Conservation (phyloP, 2,888 invertebrate species). For the Eurois occulta region DNA sequence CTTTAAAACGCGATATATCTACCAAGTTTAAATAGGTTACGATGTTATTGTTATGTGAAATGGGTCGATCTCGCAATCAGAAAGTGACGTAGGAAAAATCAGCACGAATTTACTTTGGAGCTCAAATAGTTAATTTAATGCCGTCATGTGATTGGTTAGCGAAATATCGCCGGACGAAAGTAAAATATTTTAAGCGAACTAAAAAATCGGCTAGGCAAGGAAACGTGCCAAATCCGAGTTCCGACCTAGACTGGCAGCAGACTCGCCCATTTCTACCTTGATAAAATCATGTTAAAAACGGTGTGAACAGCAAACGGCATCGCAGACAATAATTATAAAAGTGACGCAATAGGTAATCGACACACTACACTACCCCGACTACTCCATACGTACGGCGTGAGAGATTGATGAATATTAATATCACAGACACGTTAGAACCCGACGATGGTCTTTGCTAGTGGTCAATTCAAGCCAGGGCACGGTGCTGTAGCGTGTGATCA, state of each 20-base stretch:
- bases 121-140: constrained; percentile 37
- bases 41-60: constrained; percentile 64
- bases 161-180: constrained; percentile 11
- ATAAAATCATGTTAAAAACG: constrained; percentile 66
- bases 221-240: constrained; percentile 71
- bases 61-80: constrained; percentile 52
- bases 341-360: constrained; percentile 72
- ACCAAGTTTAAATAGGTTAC: constrained; percentile 60
- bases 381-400: constrained; percentile 47
- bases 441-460: constrained; percentile 36
- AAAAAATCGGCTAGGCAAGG: constrained; percentile 58
- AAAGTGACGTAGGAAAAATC: constrained; percentile 38
- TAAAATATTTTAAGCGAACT: constrained; percentile 58
- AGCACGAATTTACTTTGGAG: constrained; percentile 31
- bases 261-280: constrained; percentile 67
- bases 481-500: background rate
- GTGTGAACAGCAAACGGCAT: constrained; percentile 53
- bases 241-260: constrained; percentile 74
- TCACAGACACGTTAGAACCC: constrained; percentile 51
- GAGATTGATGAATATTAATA: constrained; percentile 62
- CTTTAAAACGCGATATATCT: constrained; percentile 37
- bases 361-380: constrained; percentile 66
- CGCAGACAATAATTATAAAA: constrained; percentile 72
- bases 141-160: constrained; percentile 27
- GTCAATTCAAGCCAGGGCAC: constrained; percentile 15